Conservation (phyloP, 2,797 vertebrate genomes). For the Microchirus variegatus region DNA sequence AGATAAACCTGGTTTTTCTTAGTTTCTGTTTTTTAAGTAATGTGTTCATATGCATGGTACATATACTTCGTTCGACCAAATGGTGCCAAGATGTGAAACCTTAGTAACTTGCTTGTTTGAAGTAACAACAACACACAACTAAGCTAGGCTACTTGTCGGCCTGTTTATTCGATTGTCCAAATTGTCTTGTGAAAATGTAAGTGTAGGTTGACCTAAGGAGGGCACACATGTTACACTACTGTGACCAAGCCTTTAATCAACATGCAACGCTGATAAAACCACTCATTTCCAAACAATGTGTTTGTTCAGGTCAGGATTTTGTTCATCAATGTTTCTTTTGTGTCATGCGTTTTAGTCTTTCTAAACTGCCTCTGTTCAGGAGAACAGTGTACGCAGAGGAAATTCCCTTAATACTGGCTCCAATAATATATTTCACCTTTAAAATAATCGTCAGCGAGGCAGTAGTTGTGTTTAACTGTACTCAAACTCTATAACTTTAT, state of each 20-base stretch:
- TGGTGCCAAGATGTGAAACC: background rate
- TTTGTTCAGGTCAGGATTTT: slow-evolving; percentile 12
- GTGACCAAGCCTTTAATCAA: slow-evolving; percentile 15
- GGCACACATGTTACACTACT: background rate
- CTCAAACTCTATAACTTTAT: background rate
- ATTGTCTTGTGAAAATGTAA: background rate
- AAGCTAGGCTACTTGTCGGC: background rate
- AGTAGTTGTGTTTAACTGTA: slow-evolving; percentile 2
- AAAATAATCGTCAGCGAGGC: background rate
- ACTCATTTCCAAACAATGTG: slow-evolving; percentile 4
- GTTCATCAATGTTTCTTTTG: background rate
- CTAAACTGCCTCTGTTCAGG: background rate
- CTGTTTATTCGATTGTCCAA: background rate
- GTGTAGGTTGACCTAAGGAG: background rate
- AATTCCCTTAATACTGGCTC: slow-evolving; percentile 6
- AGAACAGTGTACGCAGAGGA: slow-evolving; percentile 3
- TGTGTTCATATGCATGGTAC: background rate
- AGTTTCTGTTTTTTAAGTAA: slow-evolving; percentile 12
- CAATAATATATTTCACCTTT: slow-evolving; percentile 1
- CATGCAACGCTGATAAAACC: background rate
- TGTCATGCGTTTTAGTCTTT: background rate
- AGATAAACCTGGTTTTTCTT: too few species aligned
- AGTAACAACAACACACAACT: background rate
- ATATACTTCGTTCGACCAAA: background rate
- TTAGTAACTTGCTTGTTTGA: background rate